Percentiles rank a stretch among this genome's conserved stretches.
Conservation (phyloP, 2,113 vertebrate species). For the Ciconia maguari region DNA sequence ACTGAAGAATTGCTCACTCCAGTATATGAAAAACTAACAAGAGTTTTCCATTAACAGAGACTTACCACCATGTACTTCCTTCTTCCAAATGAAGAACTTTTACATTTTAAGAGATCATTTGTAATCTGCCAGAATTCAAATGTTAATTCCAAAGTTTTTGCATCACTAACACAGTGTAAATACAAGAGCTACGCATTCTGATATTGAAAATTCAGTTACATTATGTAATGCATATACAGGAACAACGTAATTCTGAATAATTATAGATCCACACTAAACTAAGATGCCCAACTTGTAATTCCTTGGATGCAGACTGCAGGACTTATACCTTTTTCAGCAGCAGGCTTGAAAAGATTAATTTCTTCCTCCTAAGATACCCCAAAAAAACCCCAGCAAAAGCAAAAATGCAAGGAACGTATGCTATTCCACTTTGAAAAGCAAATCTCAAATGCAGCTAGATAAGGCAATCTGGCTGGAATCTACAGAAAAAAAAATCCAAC, state of each 20-base stretch:
- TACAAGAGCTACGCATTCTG: not conserved
- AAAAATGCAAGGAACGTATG: not conserved
- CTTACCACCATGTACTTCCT: not conserved
- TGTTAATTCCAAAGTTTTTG: not conserved
- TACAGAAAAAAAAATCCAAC: accelerated
- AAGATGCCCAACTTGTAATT: not conserved
- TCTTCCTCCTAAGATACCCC: not conserved
- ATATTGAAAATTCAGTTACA: not conserved
- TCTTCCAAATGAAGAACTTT: not conserved
- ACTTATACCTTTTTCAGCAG: not conserved
- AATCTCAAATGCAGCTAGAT: not conserved
- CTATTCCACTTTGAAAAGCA: not conserved
- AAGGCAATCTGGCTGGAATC: not conserved
- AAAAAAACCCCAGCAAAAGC: accelerated
- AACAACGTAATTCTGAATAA: not conserved
- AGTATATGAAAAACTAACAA: not conserved
- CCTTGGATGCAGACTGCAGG: not conserved
- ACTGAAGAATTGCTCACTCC: not conserved
- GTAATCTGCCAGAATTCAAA: not conserved
- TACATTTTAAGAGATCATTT: not conserved
- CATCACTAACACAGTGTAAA: not conserved
- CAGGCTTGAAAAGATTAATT: not conserved
- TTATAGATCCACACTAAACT: not conserved
- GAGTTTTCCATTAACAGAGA: not conserved
- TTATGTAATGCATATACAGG: not conserved